Evolutionary conservation across 2,888 invertebrate genomes (phyloP).

Genomic region (Baronia brevicornis): DNA sequence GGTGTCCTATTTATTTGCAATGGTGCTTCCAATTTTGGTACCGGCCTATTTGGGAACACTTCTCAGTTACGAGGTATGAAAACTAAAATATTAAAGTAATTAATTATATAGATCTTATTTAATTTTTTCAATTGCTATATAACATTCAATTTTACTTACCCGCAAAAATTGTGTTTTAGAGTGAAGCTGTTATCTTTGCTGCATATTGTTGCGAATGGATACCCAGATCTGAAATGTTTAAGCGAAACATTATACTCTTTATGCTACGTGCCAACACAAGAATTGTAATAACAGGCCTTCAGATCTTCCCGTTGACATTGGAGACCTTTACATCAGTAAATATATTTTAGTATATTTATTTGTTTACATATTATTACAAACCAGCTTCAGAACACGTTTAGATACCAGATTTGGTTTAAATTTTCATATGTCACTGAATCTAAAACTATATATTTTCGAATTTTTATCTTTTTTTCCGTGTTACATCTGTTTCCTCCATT

Average conservation of each 20-base stretch:
- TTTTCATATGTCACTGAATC: not conserved
- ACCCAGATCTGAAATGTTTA: slow-evolving; percentile 37
- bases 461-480: too few species aligned
- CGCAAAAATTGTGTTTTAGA: slow-evolving; percentile 30
- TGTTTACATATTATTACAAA: not conserved
- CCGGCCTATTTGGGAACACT: slow-evolving; percentile 45
- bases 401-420: not conserved
- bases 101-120: too few species aligned
- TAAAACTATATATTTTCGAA: too few species aligned
- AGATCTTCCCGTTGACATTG: slow-evolving; percentile 46
- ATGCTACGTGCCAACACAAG: slow-evolving; percentile 38
- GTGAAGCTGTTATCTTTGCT: slow-evolving; percentile 37
- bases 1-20: slow-evolving; percentile 33
- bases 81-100: slow-evolving; percentile 1
- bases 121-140: slow-evolving; percentile 8
- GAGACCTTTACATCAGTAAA: slow-evolving; percentile 43
- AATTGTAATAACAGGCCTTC: slow-evolving; percentile 37
- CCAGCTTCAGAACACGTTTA: not conserved
- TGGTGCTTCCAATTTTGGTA: slow-evolving; percentile 41
- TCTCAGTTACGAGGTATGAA: slow-evolving; percentile 35
- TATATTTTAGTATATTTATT: not conserved
- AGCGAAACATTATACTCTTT: slow-evolving; percentile 38
- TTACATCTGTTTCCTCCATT: too few species aligned
- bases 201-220: slow-evolving; percentile 50
- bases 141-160: slow-evolving; percentile 5